These are phyloP conservation scores for Chelonia mydas DNA, from an alignment of 2,797 vertebrate species.

Conservation along the genomic window DNA sequence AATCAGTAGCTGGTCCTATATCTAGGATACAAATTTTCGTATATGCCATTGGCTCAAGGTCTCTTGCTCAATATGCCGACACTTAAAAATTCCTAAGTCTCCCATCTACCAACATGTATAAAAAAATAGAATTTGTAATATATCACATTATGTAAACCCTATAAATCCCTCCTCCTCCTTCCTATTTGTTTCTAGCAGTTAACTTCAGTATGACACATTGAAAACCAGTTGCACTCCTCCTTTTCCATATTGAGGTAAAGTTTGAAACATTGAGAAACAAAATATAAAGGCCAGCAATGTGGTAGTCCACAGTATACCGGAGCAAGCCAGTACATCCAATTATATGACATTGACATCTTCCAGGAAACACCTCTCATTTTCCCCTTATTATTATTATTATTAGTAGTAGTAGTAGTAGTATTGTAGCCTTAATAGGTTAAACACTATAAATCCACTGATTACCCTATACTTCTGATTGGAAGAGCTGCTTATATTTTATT, in stretches of 20 bases:
- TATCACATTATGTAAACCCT: neutral
- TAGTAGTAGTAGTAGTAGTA: no score
- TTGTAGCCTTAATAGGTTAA: neutral
- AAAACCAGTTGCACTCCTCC: neutral
- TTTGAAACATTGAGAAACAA: neutral
- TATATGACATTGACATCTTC: rapidly evolving
- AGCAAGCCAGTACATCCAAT: neutral
- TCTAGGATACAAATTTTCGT: neutral
- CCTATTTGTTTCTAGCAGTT: neutral
- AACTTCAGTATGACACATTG: neutral
- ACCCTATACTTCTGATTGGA: neutral
- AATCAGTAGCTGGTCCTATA: neutral
- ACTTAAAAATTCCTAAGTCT: neutral
- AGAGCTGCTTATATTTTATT: neutral
- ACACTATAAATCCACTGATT: neutral
- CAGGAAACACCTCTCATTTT: neutral
- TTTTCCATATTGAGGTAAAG: neutral
- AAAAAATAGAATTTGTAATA: neutral
- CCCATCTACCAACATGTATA: neutral
- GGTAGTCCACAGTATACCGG: neutral
- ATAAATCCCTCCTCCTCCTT: neutral
- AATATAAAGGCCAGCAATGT: neutral
- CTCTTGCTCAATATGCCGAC: neutral
- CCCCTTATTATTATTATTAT: neutral
- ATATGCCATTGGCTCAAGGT: neutral